Evolutionary conservation across 2,888 invertebrate species (phyloP), one percentile per base, ranked within the genome.

Genomic region (Theretra japonica): DNA sequence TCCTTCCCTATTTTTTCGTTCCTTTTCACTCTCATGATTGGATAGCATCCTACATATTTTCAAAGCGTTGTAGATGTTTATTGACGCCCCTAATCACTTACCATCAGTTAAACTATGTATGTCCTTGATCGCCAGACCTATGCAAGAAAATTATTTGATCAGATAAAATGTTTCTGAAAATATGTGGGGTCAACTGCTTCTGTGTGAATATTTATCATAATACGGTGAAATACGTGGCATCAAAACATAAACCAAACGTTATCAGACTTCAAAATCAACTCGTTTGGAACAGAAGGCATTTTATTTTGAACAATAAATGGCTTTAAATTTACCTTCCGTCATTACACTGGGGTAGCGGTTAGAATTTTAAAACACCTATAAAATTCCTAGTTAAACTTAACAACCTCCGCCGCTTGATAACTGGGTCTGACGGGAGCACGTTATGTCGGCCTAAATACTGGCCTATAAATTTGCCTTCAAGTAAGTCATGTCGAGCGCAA

Each of bases 331-430:
- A 53, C n/a, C 53, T 53, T 53, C 53, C 53, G 53, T 53, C 53
- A 53, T 53, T 53, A n/a, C 19, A 53, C 53, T 53, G 19, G n/a
- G 53, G 53, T 4, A 53, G n/a, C 53, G 53, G 53, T 53, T 53
- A n/a, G 53, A 53, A 53, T 53, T 53, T 53, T n/a, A 53, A 53
- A 53, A 53, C 53, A 53, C 53, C 53, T n/a, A 53, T 53, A 53
- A 53, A 53, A n/a, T 19, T n/a, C n/a, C 17, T 53, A 53, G 53
- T 53, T 19, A 53, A 53, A 53, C 53, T 53, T 53, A 53, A 53
- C 53, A 53, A 53, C 53, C 53, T 53, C 19, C n/a, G 19, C 53
- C 53, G 53, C 53, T 53, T 53, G n/a, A 19, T 53, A 53, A 53
- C 53, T 53, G 53, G n/a, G 53, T 4, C 53, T 53, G 53, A n/a